phyloP scores from a whole-genome alignment of 1,140 invertebrate species.

The Heterodera carotae region DNA sequence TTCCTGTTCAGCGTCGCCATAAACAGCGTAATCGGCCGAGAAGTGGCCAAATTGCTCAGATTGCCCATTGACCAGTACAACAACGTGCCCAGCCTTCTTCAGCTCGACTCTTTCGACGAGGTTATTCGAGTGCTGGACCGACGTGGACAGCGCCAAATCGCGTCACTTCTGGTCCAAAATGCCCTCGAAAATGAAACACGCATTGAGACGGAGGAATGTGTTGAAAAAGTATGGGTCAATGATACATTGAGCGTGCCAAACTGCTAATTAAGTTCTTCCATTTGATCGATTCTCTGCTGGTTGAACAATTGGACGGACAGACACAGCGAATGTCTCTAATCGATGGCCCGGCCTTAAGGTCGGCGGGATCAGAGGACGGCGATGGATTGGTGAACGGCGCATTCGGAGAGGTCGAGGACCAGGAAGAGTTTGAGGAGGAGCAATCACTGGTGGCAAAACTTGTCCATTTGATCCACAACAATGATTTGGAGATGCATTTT shows the following conservation, averaged over 20 bases:
- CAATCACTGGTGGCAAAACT: constrained; percentile 86
- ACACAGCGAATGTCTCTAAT: background rate
- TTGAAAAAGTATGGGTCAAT: constrained; percentile 65
- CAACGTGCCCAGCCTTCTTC: constrained; percentile 79
- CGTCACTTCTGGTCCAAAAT: constrained; percentile 83
- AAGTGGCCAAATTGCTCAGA: constrained; percentile 86
- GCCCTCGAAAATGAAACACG: constrained; percentile 81
- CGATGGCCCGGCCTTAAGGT: background rate
- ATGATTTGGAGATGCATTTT: constrained; percentile 86
- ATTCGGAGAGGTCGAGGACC: constrained; percentile 79
- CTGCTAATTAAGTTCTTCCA: constrained; percentile 38
- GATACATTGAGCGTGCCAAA: no score
- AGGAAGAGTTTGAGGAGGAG: constrained; percentile 87
- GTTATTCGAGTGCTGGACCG: constrained; percentile 87
- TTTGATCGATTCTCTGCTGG: constrained; percentile 65
- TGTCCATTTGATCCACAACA: constrained; percentile 84
- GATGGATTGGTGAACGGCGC: constrained; percentile 66
- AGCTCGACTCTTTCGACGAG: constrained; percentile 79
- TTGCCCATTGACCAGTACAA: constrained; percentile 90
- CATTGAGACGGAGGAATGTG: constrained; percentile 83
- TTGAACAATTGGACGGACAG: constrained; percentile 78
- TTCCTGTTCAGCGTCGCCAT: constrained; percentile 73
- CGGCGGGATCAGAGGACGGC: constrained; percentile 5
- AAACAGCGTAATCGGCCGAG: constrained; percentile 82
- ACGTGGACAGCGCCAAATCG: constrained; percentile 81